Base-by-base conservation (phyloP, 2,888 invertebrate genomes). In the Malthinus flaveolus region DNA sequence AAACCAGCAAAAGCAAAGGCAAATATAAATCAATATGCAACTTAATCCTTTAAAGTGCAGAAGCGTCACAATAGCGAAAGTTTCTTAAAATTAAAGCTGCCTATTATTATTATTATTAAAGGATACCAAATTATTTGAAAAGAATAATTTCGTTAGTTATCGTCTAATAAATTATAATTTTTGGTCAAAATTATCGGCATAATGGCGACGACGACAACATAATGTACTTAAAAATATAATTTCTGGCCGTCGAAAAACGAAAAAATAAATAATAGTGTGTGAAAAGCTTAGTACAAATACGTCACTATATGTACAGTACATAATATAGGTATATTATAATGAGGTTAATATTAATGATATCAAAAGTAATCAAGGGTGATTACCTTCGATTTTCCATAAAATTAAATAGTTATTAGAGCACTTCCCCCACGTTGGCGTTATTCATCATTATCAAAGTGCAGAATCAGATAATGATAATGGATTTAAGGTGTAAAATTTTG, bases 401-500 rank as follows among this genome's bases (percentile, higher is more conserved):
- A 55, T 50, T 56, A 54, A 55, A 59, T 54, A 51, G 61, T 56
- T 61, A 57, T 57, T 61, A 50, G 53, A 49, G 48, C 32, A 15
- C 39, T 49, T 57, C 48, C 50, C 54, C 47, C 37, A 47, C 46
- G 57, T 54, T 47, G 51, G 34, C 46, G 61, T 53, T 62, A 62
- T 64, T 62, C 59, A 64, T 64, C 64, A 61, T 64, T 60, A 64
- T 60, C 54, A 62, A 58, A 59, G 49, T 50, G 52, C 47, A 53
- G 56, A 64, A 61, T 56, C 63, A 59, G 64, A 64, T 66, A 64
- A 62, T 59, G 56, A 56, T 62, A 62, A 66, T 66, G 59, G 60
- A 63, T 65, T 58, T 47, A 39, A 55, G 49, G 46, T 42, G 44
- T 32, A 42, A 44, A 23, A 23, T 42, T 46, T 48, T 48, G 31